Percentiles rank a stretch among this genome's conserved stretches.
Conservation (phyloP, 1,140 invertebrate genomes). For the Drosophila repleta region DNA sequence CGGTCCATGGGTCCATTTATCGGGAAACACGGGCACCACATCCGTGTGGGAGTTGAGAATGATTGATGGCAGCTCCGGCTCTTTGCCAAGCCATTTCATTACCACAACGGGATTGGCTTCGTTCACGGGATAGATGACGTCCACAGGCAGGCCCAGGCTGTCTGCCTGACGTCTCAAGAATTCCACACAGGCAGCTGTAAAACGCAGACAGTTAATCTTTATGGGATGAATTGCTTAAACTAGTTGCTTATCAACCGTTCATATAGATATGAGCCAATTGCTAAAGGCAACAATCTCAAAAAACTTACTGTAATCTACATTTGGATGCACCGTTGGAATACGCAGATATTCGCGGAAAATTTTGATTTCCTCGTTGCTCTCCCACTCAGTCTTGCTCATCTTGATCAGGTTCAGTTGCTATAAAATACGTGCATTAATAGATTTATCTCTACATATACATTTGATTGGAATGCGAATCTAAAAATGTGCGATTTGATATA, state of each 20-base stretch:
- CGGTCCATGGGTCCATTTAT: conserved; percentile 87
- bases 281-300: background rate
- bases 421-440: background rate
- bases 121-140: conserved; percentile 39
- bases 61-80: conserved; percentile 90
- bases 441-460: background rate
- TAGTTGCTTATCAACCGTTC: background rate
- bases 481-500: conserved; percentile 1
- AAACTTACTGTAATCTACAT: conserved; percentile 91
- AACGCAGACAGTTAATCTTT: conserved; percentile 28
- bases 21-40: conserved; percentile 94
- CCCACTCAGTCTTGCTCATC: conserved; percentile 61
- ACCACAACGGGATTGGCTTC: conserved; percentile 56
- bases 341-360: conserved; percentile 92
- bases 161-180: conserved; percentile 55
- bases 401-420: conserved; percentile 11
- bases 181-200: conserved; percentile 54
- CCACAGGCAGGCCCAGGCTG: conserved; percentile 37
- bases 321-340: conserved; percentile 92
- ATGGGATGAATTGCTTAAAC: conserved; percentile 17
- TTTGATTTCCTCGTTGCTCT: conserved; percentile 88
- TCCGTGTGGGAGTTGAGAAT: conserved; percentile 84
- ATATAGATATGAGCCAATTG: conserved; percentile 6
- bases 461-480: conserved; percentile 1
- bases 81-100: conserved; percentile 91